Base-by-base conservation (phyloP, 2,888 invertebrate genomes). In the Dromius quadrimaculatus region DNA sequence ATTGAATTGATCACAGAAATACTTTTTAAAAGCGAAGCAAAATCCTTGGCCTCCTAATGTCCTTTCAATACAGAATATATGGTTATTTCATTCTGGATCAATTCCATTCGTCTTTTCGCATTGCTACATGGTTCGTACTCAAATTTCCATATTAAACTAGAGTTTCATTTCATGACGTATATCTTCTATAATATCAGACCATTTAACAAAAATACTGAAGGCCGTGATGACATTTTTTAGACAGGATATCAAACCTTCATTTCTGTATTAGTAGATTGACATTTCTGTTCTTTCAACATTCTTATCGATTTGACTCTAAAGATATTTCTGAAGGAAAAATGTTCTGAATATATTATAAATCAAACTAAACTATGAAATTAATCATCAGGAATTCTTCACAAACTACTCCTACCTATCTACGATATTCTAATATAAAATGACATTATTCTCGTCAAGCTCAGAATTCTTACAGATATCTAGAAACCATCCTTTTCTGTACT, bases 221-320 rank as follows among this genome's bases (percentile, higher is more conserved):
- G 68, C n/a, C 57, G 11, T 13, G 23, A 38, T 59, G 68, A 68
- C 59, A 68, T 68, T 68, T 66, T 59, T 68, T 57, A n/a, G 62
- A 13, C 41, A 62, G 23, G 28, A 23, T 23, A 62, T 41, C 59
- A 68, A 59, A 57, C 32, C 23, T 41, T 59, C 43, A 43, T 57
- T 57, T 22, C n/a, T 38, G 68, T 59, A 57, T 59, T 41, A 38
- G 38, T 34, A 22, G 23, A 6, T 15, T 68, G 68, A 68, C 68
- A 68, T 68, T 68, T 65, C 5, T n/a, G 23, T 23, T 50, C 23
- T 43, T 50, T 50, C 11, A 11, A 11, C 17, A 54, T 11, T 54
- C 28, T 54, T 54, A 54, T 54, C 1, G 28, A 13, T 54, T 54
- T 54, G 28, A 23, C 13, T 54, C 28, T 9, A 11, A n/a, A 11